Evolutionary conservation across 2,888 invertebrate genomes (phyloP).

Genomic region (Nemotelus pantherinus): DNA sequence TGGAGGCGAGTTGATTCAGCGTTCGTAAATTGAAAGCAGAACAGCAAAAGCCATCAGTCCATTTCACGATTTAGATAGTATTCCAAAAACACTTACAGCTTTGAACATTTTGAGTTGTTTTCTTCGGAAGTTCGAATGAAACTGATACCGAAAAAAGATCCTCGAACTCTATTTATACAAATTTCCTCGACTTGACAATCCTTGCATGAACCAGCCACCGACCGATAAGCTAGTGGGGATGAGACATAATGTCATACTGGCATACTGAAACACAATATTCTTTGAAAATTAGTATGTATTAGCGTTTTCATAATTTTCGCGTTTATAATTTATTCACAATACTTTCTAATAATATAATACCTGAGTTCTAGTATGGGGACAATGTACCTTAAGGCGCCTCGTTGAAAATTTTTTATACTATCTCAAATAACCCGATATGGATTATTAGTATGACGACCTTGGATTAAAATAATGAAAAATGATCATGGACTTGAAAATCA

Average conservation of each 20-base stretch:
- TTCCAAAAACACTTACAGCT: slow-evolving; percentile 28
- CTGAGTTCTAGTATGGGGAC: slow-evolving; percentile 20
- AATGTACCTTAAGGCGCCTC: slow-evolving; percentile 7
- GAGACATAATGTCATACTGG: neutral
- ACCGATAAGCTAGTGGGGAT: too few relatives aligned
- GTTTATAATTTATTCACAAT: neutral
- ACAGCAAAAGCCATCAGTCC: too few relatives aligned
- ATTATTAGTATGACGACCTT: neutral
- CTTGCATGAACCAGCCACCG: neutral
- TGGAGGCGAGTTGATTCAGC: neutral
- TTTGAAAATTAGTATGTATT: neutral
- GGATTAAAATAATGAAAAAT: slow-evolving; percentile 3
- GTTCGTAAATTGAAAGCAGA: neutral
- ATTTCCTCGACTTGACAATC: neutral
- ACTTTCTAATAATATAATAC: too few relatives aligned
- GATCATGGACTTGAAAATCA: neutral
- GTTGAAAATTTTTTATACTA: neutral
- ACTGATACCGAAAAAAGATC: slow-evolving; percentile 18
- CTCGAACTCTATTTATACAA: slow-evolving; percentile 34
- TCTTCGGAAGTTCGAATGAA: slow-evolving; percentile 35
- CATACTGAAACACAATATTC: neutral
- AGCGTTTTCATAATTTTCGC: neutral
- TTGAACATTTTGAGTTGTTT: slow-evolving; percentile 35
- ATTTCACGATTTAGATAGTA: neutral
- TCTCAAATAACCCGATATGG: too few relatives aligned